Base-by-base conservation (phyloP, 2,888 invertebrate species). In the Bibio marci region DNA sequence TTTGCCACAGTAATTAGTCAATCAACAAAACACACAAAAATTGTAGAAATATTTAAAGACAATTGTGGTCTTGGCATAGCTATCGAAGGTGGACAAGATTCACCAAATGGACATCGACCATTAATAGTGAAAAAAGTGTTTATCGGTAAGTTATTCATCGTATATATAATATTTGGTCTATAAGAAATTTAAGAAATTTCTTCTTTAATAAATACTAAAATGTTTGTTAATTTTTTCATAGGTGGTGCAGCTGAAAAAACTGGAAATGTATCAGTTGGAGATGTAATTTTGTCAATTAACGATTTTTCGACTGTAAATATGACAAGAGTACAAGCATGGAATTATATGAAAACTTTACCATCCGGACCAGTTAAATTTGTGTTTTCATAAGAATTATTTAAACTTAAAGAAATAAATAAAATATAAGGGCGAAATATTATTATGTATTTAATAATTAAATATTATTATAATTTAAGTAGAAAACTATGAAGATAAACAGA, bases 261-360 rank as follows among this genome's bases (percentile, higher is more conserved):
- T 54, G 83, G 85, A 43, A 71, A 76, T 53, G 70, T 94, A 50
- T 70, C 74, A 54, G 80, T 82, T 47, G 88, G 88, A 39, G 91
- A 94, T 57, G 85, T 90, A 63, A 71, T 94, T 47, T 62, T 90
- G 27, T 73, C 76, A 48, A 82, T 91, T 38, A 88, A 90, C 50
- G 81, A 79, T 38, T 72, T 72, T 46, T 78, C 82, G 49, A 79
- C 88, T 53, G 75, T 78, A 45, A 71, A 74, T 43, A 79, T 87
- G 71, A 80, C 90, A n/a, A 76, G 92, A 52, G 87, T 88, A 48
- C 88, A 91, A 64, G 91, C 88, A 39, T 92, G 92, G 92, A 83
- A 83, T 48, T 74, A 82, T 44, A 80, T 94, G 67, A 92, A 92
- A 62, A 81, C 83, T 52, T 63, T 92, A 47, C 81, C 86, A 39